Evolutionary conservation across 2,113 vertebrate species (phyloP).

Genomic region (Rhadina sibilatrix): DNA sequence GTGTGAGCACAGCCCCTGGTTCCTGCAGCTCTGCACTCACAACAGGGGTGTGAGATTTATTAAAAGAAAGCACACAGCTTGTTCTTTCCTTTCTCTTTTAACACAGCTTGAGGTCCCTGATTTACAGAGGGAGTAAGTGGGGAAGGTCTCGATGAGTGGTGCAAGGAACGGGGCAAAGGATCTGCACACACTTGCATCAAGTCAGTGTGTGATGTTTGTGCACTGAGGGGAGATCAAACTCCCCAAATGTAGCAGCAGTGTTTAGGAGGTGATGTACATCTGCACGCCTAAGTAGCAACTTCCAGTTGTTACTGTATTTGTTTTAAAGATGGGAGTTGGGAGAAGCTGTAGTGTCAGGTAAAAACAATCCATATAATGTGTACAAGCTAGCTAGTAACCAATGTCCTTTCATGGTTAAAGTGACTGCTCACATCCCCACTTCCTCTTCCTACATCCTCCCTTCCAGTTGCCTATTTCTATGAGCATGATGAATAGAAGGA

Average conservation of each 20-base stretch:
- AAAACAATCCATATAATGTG: background rate
- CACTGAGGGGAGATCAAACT: background rate
- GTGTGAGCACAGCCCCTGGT: background rate
- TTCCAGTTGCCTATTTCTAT: background rate
- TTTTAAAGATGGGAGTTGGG: background rate
- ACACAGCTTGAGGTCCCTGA: background rate
- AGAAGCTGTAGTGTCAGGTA: background rate
- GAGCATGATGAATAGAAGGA: conserved; percentile 8
- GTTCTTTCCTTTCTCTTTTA: background rate
- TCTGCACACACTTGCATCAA: background rate
- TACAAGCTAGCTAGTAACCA: background rate
- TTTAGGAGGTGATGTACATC: background rate
- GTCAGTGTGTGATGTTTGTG: background rate
- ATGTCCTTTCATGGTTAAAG: background rate
- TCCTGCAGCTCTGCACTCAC: background rate
- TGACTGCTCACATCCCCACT: background rate
- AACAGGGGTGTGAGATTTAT: background rate
- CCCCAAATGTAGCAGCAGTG: background rate
- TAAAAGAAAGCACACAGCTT: background rate
- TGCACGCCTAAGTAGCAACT: background rate
- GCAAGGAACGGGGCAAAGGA: background rate
- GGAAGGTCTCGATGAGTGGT: background rate
- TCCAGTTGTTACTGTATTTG: background rate
- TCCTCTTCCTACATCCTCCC: conserved; percentile 19
- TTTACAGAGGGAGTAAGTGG: background rate